These are phyloP conservation scores for Taxidea taxus DNA, from an alignment of 2,113 vertebrate species.

Conservation along the genomic window DNA sequence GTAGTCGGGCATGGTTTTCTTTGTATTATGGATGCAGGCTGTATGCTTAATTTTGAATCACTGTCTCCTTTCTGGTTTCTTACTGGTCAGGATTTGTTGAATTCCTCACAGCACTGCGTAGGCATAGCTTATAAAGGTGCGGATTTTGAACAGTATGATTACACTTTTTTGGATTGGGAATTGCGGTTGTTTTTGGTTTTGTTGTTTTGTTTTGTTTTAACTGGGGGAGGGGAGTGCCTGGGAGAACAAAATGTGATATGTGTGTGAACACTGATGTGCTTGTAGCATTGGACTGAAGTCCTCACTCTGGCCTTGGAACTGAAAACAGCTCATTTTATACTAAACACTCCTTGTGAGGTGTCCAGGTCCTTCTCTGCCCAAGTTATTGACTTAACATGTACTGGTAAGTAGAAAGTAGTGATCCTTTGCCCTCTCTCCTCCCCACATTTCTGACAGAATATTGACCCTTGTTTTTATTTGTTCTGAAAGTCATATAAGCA, in stretches of 20 bases:
- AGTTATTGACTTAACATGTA: not conserved
- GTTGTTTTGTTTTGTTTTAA: not conserved
- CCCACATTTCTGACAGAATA: not conserved
- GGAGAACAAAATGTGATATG: not conserved
- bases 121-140: not conserved
- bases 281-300: not conserved
- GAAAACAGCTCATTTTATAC: not conserved
- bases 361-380: not conserved
- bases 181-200: not conserved
- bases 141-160: not conserved
- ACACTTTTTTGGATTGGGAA: not conserved
- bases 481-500: slow-evolving; percentile 30
- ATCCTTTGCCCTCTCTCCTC: not conserved
- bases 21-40: not conserved
- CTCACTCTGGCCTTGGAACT: not conserved
- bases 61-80: not conserved
- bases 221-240: not conserved
- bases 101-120: not conserved
- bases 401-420: not conserved
- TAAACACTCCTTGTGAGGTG: not conserved
- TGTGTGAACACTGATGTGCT: not conserved
- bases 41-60: not conserved
- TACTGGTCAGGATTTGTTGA: not conserved
- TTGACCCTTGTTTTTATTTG: slow-evolving; percentile 24
- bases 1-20: not conserved